A percentile compares a stretch with the other conserved stretches of the same genome.
These are phyloP conservation scores for Pseudochaenichthys georgianus DNA, from an alignment of 2,797 vertebrate species.

Conservation along the genomic window DNA sequence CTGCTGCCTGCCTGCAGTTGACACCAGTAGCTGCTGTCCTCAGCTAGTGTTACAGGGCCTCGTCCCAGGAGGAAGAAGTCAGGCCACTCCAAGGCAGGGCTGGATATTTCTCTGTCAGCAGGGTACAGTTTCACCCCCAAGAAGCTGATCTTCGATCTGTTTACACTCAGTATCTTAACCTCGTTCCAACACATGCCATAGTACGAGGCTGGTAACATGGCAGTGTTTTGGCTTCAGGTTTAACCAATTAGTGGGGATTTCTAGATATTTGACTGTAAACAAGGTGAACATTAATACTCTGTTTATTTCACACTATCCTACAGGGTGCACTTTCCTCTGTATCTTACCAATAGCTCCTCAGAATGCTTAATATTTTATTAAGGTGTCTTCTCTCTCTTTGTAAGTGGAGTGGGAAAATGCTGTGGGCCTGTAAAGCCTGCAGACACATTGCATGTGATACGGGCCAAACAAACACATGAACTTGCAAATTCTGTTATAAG, in stretches of 20 bases:
- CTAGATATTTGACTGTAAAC: slow-evolving; percentile 29
- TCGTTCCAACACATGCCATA: slow-evolving; percentile 21
- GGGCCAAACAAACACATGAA: slow-evolving; percentile 6
- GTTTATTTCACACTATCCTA: slow-evolving; percentile 10
- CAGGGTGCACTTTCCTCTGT: slow-evolving; percentile 24
- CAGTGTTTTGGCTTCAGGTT: slow-evolving; percentile 19
- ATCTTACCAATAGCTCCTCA: slow-evolving; percentile 1
- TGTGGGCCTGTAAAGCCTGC: slow-evolving; percentile 21
- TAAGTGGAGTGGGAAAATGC: slow-evolving; percentile 19
- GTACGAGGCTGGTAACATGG: slow-evolving; percentile 18
- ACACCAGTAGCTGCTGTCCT: slow-evolving; percentile 10
- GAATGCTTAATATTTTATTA: slow-evolving; percentile 46
- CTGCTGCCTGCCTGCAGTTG: slow-evolving; percentile 19
- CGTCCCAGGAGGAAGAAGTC: slow-evolving; percentile 39
- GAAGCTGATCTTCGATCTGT: slow-evolving; percentile 59
- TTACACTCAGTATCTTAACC: slow-evolving; percentile 52
- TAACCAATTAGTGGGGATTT: background rate
- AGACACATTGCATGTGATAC: background rate
- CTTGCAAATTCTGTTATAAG: background rate
- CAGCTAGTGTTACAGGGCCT: slow-evolving; percentile 47
- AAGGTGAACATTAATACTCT: slow-evolving; percentile 7
- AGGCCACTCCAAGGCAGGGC: slow-evolving; percentile 18
- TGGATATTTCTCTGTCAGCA: slow-evolving; percentile 48
- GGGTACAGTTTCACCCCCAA: slow-evolving; percentile 52
- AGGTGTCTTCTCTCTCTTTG: slow-evolving; percentile 26